A percentile compares a stretch with the other conserved stretches of the same genome.
Evolutionary conservation across 2,888 invertebrate genomes (phyloP).

Genomic region (Leucoptera coffeella): DNA sequence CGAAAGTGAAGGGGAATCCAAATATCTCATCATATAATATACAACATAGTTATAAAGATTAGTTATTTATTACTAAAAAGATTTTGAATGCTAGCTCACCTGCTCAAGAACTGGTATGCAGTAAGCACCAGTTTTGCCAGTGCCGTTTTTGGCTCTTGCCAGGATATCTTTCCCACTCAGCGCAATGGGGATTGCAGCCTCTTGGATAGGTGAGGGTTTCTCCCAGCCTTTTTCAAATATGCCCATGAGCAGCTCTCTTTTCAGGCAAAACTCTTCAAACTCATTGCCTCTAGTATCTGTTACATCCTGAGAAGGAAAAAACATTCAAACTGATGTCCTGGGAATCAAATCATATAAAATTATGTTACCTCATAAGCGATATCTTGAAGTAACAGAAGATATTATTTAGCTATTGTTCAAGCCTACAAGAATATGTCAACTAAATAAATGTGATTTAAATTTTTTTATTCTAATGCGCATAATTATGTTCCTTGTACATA

Average conservation of each 20-base stretch:
- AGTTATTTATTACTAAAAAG: no score
- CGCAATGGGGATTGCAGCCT: conserved; percentile 97
- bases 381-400: no score
- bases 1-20: conserved; percentile 49
- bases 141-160: conserved; percentile 98
- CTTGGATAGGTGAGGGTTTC: conserved; percentile 98
- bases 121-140: conserved; percentile 99
- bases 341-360: conserved; percentile 1
- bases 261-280: conserved; percentile 98
- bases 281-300: conserved; percentile 98
- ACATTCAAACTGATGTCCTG: no score
- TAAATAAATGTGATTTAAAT: no score
- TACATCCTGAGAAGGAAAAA: conserved; percentile 86
- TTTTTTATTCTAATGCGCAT: no score
- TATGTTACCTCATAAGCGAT: no score
- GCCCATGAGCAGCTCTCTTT: conserved; percentile 96
- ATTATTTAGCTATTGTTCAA: no score
- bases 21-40: conserved; percentile 35
- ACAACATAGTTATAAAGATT: no score
- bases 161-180: conserved; percentile 95
- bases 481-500: no score
- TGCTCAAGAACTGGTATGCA: conserved; percentile 97
- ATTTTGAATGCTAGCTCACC: no score
- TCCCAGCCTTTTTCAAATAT: conserved; percentile 99
- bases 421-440: no score